Conservation (phyloP, 2,113 vertebrate species). For the Microcebus jonahi region DNA sequence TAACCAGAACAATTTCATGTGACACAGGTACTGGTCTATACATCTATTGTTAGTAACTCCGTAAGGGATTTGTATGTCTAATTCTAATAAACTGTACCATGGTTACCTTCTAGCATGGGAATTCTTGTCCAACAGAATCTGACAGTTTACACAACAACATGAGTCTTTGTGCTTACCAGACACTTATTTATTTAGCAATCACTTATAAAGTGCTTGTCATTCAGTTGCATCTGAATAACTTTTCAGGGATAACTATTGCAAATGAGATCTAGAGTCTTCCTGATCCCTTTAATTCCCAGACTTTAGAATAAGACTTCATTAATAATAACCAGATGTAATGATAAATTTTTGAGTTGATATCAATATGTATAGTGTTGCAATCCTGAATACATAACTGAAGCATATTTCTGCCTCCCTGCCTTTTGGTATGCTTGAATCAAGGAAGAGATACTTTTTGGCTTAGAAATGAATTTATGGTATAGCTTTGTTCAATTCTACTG, state of each 20-base stretch:
- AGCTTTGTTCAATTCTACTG: constrained; percentile 64
- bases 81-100: background rate
- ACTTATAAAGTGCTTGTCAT: background rate
- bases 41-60: background rate
- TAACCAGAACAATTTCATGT: background rate
- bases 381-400: constrained; percentile 39
- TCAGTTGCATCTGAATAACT: background rate
- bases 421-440: background rate
- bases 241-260: constrained; percentile 33
- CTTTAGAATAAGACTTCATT: constrained; percentile 53
- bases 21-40: background rate
- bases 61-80: background rate
- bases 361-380: background rate
- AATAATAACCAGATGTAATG: constrained; percentile 51
- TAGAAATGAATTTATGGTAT: constrained; percentile 66
- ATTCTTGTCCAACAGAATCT: background rate
- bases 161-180: background rate
- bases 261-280: constrained; percentile 6
- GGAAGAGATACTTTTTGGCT: constrained; percentile 23
- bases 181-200: background rate
- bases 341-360: constrained; percentile 40
- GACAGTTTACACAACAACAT: background rate
- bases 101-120: background rate
- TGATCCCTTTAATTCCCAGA: constrained; percentile 49
- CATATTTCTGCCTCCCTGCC: background rate